A percentile compares a stretch with the other conserved stretches of the same genome.
Conservation (phyloP, 2,113 vertebrate species). For the Manacus vitellinus region DNA sequence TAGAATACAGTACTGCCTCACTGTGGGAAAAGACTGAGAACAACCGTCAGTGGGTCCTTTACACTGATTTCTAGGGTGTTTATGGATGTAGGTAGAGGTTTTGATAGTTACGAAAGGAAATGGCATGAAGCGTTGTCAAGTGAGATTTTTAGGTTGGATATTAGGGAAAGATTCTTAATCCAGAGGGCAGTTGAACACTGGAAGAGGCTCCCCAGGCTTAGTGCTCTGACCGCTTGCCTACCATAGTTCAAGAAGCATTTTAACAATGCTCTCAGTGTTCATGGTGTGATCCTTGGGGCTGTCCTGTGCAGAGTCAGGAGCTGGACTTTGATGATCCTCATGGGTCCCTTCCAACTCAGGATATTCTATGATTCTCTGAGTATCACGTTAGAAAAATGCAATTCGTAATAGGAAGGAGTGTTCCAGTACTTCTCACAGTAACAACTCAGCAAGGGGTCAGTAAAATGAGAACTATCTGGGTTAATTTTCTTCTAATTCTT, state of each 20-base stretch:
- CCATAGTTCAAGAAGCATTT: neutral
- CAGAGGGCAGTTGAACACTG: neutral
- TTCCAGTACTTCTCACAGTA: neutral
- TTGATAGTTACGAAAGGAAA: neutral
- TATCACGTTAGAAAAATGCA: neutral
- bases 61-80: neutral
- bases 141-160: neutral
- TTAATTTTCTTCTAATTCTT: neutral
- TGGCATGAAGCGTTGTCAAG: neutral
- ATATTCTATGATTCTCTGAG: neutral
- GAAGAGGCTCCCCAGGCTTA: neutral
- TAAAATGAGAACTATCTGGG: neutral
- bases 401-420: neutral
- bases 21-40: neutral
- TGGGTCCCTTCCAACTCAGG: neutral
- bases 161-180: neutral
- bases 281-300: neutral
- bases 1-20: neutral
- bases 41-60: neutral
- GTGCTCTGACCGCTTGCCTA: neutral
- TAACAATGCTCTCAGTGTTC: fast-evolving
- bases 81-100: neutral
- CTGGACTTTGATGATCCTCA: neutral
- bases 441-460: neutral
- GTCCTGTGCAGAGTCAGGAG: neutral